Conservation (phyloP, 2,888 invertebrate species). For the Eupithecia vulgata region DNA sequence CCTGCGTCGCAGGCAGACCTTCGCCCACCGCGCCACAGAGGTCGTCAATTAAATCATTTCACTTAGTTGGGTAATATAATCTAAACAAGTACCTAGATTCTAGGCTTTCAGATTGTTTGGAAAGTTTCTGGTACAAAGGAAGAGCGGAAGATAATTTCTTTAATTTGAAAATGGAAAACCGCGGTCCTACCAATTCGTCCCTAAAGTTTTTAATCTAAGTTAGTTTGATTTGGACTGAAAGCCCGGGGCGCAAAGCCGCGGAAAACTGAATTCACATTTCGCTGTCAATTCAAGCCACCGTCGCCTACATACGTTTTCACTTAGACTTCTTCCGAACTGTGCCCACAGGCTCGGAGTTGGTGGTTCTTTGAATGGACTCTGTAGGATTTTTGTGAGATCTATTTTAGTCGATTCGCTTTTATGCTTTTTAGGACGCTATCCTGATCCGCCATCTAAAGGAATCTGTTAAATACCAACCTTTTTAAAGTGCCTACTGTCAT, state of each 20-base stretch:
- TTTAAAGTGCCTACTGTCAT: neutral
- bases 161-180: constrained; percentile 10
- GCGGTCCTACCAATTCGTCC: constrained; percentile 11
- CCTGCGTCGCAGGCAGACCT: no score
- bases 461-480: neutral
- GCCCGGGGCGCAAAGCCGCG: constrained; percentile 22
- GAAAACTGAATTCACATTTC: constrained; percentile 27
- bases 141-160: neutral
- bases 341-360: constrained; percentile 16
- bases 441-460: neutral
- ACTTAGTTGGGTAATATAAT: neutral
- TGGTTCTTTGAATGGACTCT: neutral
- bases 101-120: neutral
- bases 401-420: neutral
- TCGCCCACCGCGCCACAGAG: no score
- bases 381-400: neutral
- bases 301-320: constrained; percentile 36
- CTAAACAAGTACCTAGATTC: neutral
- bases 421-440: neutral
- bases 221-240: constrained; percentile 27
- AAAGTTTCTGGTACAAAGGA: neutral
- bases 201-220: constrained; percentile 26
- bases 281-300: constrained; percentile 26
- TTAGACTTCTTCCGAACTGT: constrained; percentile 28
- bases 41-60: no score